Base-by-base conservation (phyloP, 2,888 invertebrate species). In the Arge pagana region DNA sequence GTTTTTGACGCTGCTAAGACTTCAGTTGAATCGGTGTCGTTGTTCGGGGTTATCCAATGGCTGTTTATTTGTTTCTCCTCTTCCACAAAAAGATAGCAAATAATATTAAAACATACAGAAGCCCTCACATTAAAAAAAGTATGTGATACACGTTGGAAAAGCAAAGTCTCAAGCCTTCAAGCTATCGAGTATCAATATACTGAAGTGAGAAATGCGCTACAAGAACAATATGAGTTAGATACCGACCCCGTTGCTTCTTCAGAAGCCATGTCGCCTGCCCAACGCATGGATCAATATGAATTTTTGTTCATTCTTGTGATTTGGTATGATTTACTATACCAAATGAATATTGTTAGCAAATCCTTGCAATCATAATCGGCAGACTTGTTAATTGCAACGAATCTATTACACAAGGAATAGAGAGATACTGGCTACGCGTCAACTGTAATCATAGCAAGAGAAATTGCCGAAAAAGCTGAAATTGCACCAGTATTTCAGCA, bases 101-200 rank as follows among this genome's bases (percentile, higher is more conserved):
- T n/a, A n/a, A n/a, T n/a, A n/a, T n/a, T n/a, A n/a, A n/a, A n/a
- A n/a, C n/a, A 58, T 40, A 50, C 52, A 31, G 48, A 48, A 21
- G 49, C 21, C 36, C 18, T 59, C 28, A 52, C 54, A 19, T 16
- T 61, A 19, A 58, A 56, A 37, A 15, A 54, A 42, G 55, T 58
- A 28, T 56, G 57, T 52, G 53, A 59, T 19, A 58, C 58, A 36
- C 19, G 58, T 21, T 59, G 61, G 58, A 58, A 60, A 52, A 33
- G 53, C 18, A 26, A 55, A 48, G 24, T 53, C 13, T 43, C 35
- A 36, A 28, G 39, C 35, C 19, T 61, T 18, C n/a, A 53, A 54
- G 50, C 55, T 41, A 35, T 61, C 18, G 31, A 54, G 33, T 58
- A 57, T 48, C 56, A 51, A 37, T 50, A 30, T 13, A 10, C 8